Evolutionary conservation across 2,113 vertebrate genomes (phyloP), one percentile per base, ranked within the genome.

Genomic region (Pungitius pungitius): DNA sequence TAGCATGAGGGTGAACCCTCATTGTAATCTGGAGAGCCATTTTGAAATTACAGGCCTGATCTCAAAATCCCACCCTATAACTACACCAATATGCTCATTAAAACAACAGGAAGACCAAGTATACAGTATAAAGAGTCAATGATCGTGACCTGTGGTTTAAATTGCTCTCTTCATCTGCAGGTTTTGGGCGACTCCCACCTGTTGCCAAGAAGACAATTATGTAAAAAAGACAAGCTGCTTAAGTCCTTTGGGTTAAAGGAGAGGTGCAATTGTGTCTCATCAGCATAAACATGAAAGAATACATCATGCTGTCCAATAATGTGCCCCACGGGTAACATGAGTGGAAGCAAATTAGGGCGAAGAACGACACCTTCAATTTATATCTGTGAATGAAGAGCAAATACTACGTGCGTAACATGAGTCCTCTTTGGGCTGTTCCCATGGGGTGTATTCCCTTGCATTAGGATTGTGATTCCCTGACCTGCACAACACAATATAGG

Each of bases 161-260:
- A 60, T 71, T 55, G 49, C 57, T 63, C n/a, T 51, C 30, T 12
- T 68, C 13, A 7, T 11, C 60, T 57, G 15, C n/a, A 64, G n/a
- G 27, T 35, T 42, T 42, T 68, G 43, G 17, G 22, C 0, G 2
- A 81, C 24, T 73, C 17, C 26, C 40, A 30, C 43, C 58, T 69
- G 58, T 78, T 54, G 71, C 59, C 78, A 65, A 56, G 27, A 71
- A 83, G 58, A 72, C 62, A 69, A 61, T 78, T 68, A 78, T 68
- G 65, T 66, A 43, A 81, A 84, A 20, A 2, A 76, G 62, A 58
- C 42, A 47, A 37, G 39, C 22, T 75, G 57, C 18, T 56, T 35
- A 22, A 71, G 18, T 35, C 55, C 39, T 67, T 17, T 54, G 35
- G n/a, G 47, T 26, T 52, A 63, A 51, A 74, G 51, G 33, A 39